A percentile compares a stretch with the other conserved stretches of the same genome.
phyloP scores from a whole-genome alignment of 2,113 vertebrate genomes.

The Syngnathus typhle region DNA sequence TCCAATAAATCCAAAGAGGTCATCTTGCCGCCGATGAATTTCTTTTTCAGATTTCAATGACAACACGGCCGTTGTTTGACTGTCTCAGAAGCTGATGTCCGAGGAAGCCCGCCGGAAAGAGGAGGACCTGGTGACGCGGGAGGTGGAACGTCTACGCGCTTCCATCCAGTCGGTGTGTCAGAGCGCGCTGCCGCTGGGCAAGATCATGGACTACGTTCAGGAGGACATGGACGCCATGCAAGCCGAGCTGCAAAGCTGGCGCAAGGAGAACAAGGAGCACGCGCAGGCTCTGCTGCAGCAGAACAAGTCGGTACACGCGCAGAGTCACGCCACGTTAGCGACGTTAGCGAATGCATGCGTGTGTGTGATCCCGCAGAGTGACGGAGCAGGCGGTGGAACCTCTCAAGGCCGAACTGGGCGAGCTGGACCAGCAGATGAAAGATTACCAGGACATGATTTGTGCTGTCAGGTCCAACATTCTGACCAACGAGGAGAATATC shows the following conservation, averaged over 20 bases:
- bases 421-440: conserved; percentile 85
- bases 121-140: conserved; percentile 82
- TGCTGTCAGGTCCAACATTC: conserved; percentile 80
- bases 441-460: conserved; percentile 89
- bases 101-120: conserved; percentile 81
- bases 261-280: conserved; percentile 74
- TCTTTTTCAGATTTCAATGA: not conserved
- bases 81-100: conserved; percentile 54
- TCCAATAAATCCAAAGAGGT: conserved; percentile 76
- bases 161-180: conserved; percentile 87
- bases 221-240: conserved; percentile 94
- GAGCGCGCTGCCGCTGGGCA: conserved; percentile 79
- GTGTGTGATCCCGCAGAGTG: conserved; percentile 60
- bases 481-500: conserved; percentile 88
- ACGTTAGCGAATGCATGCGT: too few relatives aligned
- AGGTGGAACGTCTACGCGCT: conserved; percentile 77
- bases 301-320: conserved; percentile 71
- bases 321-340: too few relatives aligned
- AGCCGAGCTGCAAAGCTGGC: conserved; percentile 81
- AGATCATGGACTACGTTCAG: conserved; percentile 94
- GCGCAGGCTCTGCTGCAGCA: conserved; percentile 75
- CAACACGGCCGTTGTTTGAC: not conserved
- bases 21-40: not conserved
- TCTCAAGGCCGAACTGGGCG: conserved; percentile 76
- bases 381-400: conserved; percentile 82